Conservation (phyloP, 2,888 invertebrate species). For the Clepsis dumicolana region DNA sequence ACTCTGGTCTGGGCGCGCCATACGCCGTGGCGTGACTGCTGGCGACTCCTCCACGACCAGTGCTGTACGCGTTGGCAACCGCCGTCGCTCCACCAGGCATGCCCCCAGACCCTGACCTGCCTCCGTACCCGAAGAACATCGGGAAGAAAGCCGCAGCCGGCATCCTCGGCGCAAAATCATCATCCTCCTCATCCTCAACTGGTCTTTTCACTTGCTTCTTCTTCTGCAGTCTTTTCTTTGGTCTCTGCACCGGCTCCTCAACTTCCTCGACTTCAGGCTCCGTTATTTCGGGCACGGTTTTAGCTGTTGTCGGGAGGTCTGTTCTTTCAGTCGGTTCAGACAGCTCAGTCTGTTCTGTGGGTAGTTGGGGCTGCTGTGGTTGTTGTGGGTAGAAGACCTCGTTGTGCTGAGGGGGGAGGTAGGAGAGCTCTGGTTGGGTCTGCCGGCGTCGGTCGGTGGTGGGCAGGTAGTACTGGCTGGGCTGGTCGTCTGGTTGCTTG, state of each 20-base stretch:
- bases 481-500: slow-evolving; percentile 65
- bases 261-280: slow-evolving; percentile 75
- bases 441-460: slow-evolving; percentile 71
- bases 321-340: slow-evolving; percentile 56
- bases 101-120: slow-evolving; percentile 70
- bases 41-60: slow-evolving; percentile 89
- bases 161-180: slow-evolving; percentile 78
- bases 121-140: slow-evolving; percentile 86
- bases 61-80: slow-evolving; percentile 91
- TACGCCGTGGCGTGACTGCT: slow-evolving; percentile 91
- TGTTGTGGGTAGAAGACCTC: slow-evolving; percentile 70
- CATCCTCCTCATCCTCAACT: slow-evolving; percentile 79
- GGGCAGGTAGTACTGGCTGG: slow-evolving; percentile 74
- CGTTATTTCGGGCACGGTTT: slow-evolving; percentile 65
- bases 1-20: slow-evolving; percentile 85
- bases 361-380: slow-evolving; percentile 45
- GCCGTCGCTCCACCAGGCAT: slow-evolving; percentile 88
- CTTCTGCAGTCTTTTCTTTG: slow-evolving; percentile 70
- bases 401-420: slow-evolving; percentile 73
- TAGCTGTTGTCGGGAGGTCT: slow-evolving; percentile 65
- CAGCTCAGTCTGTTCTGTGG: slow-evolving; percentile 46
- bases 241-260: slow-evolving; percentile 63
- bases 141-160: slow-evolving; percentile 88
- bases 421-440: slow-evolving; percentile 66
- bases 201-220: slow-evolving; percentile 75